A percentile compares a stretch with the other conserved stretches of the same genome.
Conservation (phyloP, 2,113 vertebrate genomes). For the Pachypanchax playfairii region DNA sequence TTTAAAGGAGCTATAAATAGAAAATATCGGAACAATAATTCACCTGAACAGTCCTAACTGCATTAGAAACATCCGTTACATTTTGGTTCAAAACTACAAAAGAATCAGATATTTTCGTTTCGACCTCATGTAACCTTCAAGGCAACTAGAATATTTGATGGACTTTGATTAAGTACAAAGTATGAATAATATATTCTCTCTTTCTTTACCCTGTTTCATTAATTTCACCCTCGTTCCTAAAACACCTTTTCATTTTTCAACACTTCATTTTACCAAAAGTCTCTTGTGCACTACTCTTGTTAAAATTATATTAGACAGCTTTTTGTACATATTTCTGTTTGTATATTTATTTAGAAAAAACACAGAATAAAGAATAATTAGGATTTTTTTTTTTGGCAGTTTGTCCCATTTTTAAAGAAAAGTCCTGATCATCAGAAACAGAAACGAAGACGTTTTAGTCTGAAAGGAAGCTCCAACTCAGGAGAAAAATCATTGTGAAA, state of each 20-base stretch:
- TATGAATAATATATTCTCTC: conserved; percentile 50
- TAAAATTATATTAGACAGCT: conserved; percentile 73
- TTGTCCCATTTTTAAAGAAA: conserved; percentile 66
- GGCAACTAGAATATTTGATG: conserved; percentile 33
- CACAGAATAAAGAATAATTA: conserved; percentile 74
- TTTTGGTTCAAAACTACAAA: conserved; percentile 1
- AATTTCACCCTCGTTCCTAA: conserved; percentile 33
- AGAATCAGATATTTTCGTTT: conserved; percentile 8
- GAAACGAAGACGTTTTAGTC: conserved; percentile 52
- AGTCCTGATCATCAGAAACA: conserved; percentile 52
- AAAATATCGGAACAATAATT: no score
- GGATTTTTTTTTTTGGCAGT: conserved; percentile 79
- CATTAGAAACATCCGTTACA: neutral
- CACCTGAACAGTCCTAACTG: no score
- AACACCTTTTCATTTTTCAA: conserved; percentile 26
- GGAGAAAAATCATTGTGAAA: conserved; percentile 49
- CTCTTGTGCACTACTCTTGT: conserved; percentile 60
- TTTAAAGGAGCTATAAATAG: no score
- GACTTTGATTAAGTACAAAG: conserved; percentile 49
- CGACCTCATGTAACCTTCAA: conserved; percentile 56
- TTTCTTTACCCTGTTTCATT: conserved; percentile 76
- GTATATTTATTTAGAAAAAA: conserved; percentile 74
- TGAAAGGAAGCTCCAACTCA: conserved; percentile 56
- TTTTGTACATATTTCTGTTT: conserved; percentile 71
- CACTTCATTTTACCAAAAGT: conserved; percentile 53